A percentile compares a stretch with the other conserved stretches of the same genome.
Conservation (phyloP, 2,888 invertebrate species). For the Scaptomyza caliginosa region DNA sequence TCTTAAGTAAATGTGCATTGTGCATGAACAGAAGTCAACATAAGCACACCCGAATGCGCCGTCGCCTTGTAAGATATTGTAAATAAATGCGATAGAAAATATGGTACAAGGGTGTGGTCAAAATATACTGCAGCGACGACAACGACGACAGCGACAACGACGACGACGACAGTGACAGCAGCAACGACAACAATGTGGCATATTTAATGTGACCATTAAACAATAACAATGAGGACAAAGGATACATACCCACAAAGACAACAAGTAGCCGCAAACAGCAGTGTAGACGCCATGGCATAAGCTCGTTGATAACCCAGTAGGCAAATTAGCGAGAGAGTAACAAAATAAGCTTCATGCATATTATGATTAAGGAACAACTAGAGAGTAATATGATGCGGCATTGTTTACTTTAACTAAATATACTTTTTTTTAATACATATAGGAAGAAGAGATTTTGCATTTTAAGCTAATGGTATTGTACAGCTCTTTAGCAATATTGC, state of each 20-base stretch:
- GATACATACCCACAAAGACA: slow-evolving; percentile 34
- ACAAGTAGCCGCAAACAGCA: slow-evolving; percentile 42
- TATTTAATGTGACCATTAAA: slow-evolving; percentile 80
- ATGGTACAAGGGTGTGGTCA: slow-evolving; percentile 62
- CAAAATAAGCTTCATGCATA: slow-evolving; percentile 1
- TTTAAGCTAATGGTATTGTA: too few relatives aligned
- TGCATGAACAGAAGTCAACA: slow-evolving; percentile 50
- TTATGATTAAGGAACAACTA: too few relatives aligned
- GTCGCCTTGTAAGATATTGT: slow-evolving; percentile 14
- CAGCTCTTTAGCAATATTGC: too few relatives aligned
- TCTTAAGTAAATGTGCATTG: slow-evolving; percentile 17
- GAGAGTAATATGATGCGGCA: too few relatives aligned
- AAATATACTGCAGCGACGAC: slow-evolving; percentile 42
- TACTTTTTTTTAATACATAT: too few relatives aligned
- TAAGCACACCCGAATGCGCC: slow-evolving; percentile 34
- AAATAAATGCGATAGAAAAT: slow-evolving; percentile 61
- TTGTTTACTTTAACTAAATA: too few relatives aligned
- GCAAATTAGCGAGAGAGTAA: slow-evolving; percentile 17
- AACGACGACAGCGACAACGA: slow-evolving; percentile 10
- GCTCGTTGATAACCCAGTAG: slow-evolving; percentile 43
- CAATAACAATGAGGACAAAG: slow-evolving; percentile 76
- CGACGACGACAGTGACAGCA: slow-evolving; percentile 26
- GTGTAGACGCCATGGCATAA: slow-evolving; percentile 19
- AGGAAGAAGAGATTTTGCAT: too few relatives aligned
- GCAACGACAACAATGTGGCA: slow-evolving; percentile 68